A percentile compares a stretch with the other conserved stretches of the same genome.
These are phyloP conservation scores for Dynastes maya DNA, from an alignment of 2,888 invertebrate genomes.

Conservation along the genomic window DNA sequence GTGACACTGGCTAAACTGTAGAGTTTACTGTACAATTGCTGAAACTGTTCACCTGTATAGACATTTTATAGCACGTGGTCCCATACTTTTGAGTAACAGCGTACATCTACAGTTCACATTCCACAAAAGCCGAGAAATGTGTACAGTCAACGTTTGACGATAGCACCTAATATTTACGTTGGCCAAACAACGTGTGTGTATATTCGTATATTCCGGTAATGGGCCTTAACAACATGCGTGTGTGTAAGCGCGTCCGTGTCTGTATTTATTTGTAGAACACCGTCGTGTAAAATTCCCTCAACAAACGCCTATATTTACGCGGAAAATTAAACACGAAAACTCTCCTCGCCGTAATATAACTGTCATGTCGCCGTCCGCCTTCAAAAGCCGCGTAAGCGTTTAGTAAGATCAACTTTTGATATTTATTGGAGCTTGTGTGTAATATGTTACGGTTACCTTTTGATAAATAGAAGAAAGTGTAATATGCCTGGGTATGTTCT, in stretches of 20 bases:
- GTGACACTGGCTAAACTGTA: no score
- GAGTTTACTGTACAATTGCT: no score
- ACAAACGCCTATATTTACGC: constrained; percentile 28
- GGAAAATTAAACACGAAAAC: constrained; percentile 27
- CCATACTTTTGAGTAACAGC: no score
- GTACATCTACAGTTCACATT: no score
- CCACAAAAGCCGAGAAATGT: no score
- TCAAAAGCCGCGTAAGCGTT: not conserved
- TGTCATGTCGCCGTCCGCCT: not conserved
- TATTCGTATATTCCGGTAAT: not conserved
- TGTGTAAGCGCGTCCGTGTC: not conserved
- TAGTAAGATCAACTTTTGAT: no score
- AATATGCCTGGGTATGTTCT: no score
- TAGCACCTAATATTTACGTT: constrained; percentile 8
- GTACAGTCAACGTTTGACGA: not conserved
- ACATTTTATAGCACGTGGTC: no score
- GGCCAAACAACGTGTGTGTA: not conserved
- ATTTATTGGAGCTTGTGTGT: no score
- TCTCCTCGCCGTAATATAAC: constrained; percentile 11
- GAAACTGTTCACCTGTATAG: no score
- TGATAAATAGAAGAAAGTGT: no score
- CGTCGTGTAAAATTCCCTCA: constrained; percentile 14
- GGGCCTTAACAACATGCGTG: not conserved
- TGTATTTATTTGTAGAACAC: constrained; percentile 28
- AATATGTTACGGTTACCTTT: no score